These are phyloP conservation scores for Drosophila bifasciata DNA, from an alignment of 1,140 invertebrate species.

Conservation along the genomic window DNA sequence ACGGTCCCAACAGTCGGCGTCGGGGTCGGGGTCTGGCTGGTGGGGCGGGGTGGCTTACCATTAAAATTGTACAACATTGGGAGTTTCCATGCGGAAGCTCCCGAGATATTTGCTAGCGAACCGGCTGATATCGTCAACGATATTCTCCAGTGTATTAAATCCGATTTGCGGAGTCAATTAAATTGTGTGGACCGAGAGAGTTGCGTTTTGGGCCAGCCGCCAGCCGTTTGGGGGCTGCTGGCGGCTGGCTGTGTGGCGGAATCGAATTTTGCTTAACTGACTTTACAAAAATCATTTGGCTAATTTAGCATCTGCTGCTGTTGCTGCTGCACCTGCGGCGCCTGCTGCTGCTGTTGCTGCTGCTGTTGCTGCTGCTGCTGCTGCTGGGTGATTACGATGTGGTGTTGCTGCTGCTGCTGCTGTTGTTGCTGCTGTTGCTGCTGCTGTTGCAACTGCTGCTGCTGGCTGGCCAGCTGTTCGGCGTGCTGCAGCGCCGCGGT, in stretches of 20 bases:
- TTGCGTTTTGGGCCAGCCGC: conserved; percentile 26
- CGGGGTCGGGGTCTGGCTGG: conserved; percentile 1
- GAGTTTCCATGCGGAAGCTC: conserved; percentile 7
- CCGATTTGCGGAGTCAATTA: conserved; percentile 81
- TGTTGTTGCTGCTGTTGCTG: conserved; percentile 68
- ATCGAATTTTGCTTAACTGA: conserved; percentile 79
- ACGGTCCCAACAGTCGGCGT: conserved; percentile 13
- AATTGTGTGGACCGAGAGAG: conserved; percentile 69
- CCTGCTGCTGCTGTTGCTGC: conserved; percentile 51
- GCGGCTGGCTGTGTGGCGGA: conserved; percentile 20
- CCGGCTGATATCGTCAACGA: conserved; percentile 5
- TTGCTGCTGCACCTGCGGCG: conserved; percentile 57
- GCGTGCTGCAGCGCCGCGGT: conserved; percentile 68
- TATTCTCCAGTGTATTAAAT: conserved; percentile 49
- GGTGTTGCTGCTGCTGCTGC: conserved; percentile 68
- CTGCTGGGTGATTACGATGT: conserved; percentile 71
- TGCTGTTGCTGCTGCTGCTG: conserved; percentile 55
- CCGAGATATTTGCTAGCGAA: conserved; percentile 35
- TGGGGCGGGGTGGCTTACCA: conserved; percentile 3
- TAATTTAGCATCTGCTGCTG: conserved; percentile 82
- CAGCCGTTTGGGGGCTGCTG: conserved; percentile 4
- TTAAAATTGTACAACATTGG: conserved; percentile 30
- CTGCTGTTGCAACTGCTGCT: conserved; percentile 60
- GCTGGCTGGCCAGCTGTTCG: conserved; percentile 64
- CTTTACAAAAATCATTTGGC: conserved; percentile 84